Conservation (phyloP, 1,140 invertebrate genomes). For the Bombus terrestris region DNA sequence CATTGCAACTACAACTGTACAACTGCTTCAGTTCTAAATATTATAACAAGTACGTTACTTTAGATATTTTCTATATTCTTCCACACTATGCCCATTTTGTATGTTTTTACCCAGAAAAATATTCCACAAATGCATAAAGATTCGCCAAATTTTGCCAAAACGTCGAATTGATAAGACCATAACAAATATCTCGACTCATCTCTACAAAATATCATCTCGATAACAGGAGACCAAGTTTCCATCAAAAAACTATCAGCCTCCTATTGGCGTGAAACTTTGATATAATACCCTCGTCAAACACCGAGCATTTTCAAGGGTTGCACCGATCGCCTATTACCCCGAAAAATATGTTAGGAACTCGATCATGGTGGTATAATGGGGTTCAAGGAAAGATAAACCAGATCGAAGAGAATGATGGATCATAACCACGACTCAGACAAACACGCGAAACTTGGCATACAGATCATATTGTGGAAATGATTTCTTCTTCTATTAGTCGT, state of each 20-base stretch:
- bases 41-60: no score
- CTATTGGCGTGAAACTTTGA: conserved; percentile 3
- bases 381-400: conserved; percentile 49
- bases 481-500: conserved; percentile 42
- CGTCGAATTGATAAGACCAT: no score
- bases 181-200: background rate
- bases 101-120: no score
- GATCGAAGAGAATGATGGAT: conserved; percentile 48
- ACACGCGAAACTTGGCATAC: conserved; percentile 42
- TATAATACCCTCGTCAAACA: conserved; percentile 2
- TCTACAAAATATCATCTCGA: background rate
- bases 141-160: no score
- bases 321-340: conserved; percentile 2
- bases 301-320: background rate
- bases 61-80: no score
- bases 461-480: conserved; percentile 40
- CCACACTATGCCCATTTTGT: no score
- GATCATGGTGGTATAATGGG: conserved; percentile 51
- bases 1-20: no score
- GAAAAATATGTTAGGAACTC: conserved; percentile 49
- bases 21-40: no score
- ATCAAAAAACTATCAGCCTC: background rate
- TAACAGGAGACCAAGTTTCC: background rate
- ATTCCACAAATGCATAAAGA: no score
- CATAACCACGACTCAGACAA: background rate